phyloP scores from a whole-genome alignment of 2,113 vertebrate species.

The Aspidoscelis tigris region DNA sequence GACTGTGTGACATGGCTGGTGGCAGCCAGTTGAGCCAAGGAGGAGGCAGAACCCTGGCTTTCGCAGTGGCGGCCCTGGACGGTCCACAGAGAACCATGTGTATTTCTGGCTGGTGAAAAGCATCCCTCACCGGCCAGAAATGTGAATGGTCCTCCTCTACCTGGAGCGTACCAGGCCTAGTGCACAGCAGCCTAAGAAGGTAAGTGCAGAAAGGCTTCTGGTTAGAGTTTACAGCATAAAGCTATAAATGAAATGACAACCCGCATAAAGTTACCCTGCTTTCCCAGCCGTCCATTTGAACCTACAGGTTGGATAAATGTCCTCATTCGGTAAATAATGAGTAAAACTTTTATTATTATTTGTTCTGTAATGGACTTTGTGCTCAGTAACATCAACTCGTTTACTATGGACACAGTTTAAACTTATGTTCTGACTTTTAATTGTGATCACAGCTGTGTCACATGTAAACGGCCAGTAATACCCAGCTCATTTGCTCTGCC shows the following conservation, averaged over 20 bases:
- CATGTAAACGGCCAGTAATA: conserved; percentile 23
- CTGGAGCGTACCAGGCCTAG: no score
- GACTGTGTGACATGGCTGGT: no score
- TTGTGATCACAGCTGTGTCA: conserved; percentile 31
- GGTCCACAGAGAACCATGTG: no score
- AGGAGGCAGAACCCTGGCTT: no score
- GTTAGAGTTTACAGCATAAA: conserved; percentile 51
- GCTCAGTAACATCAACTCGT: conserved; percentile 40
- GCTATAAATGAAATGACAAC: conserved; percentile 44
- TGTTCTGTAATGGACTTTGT: conserved; percentile 50
- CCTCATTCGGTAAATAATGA: conserved; percentile 46
- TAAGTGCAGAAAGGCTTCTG: background rate
- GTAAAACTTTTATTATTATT: conserved; percentile 43
- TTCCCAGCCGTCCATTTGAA: conserved; percentile 25
- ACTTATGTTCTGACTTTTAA: conserved; percentile 29
- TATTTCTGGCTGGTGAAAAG: no score
- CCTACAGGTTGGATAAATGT: conserved; percentile 1
- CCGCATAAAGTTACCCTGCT: conserved; percentile 31
- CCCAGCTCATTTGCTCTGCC: conserved; percentile 37
- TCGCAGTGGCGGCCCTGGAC: no score
- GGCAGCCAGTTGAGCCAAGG: no score
- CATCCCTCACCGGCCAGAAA: no score
- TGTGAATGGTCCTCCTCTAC: no score
- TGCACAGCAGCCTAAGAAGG: no score
- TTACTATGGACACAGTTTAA: conserved; percentile 37